Evolutionary conservation across 2,888 invertebrate genomes (phyloP).

Genomic region (Cryptocheilus praepositus): DNA sequence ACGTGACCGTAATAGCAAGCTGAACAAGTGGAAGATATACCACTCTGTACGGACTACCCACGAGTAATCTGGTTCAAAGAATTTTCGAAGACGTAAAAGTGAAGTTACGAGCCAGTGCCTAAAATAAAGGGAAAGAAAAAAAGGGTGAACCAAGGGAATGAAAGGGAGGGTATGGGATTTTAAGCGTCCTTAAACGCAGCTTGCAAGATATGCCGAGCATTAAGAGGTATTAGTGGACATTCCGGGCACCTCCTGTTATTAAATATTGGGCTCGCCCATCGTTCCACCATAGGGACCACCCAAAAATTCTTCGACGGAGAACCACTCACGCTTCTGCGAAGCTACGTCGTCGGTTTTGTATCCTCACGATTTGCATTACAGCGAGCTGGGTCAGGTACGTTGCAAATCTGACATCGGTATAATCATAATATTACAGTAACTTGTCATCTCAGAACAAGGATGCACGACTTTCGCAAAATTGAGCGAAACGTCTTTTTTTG

Average conservation of each 20-base stretch:
- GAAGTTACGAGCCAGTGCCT: conserved; percentile 11
- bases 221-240: conserved; percentile 47
- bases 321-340: conserved; percentile 13
- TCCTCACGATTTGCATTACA: background rate
- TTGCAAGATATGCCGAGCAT: conserved; percentile 32
- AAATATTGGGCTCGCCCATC: conserved; percentile 42
- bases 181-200: conserved; percentile 51
- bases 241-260: conserved; percentile 58
- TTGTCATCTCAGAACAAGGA: no score
- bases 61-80: background rate
- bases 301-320: conserved; percentile 49
- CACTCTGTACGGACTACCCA: no score
- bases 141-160: no score
- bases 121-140: conserved; percentile 21
- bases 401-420: no score
- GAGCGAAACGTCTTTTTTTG: no score
- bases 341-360: background rate
- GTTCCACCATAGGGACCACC: conserved; percentile 55
- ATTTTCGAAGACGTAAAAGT: conserved; percentile 24
- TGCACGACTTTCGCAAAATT: no score
- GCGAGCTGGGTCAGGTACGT: no score
- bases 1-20: no score
- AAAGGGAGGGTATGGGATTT: no score
- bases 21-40: no score
- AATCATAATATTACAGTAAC: no score